phyloP scores from a whole-genome alignment of 2,113 vertebrate genomes.

The Uria aalge region DNA sequence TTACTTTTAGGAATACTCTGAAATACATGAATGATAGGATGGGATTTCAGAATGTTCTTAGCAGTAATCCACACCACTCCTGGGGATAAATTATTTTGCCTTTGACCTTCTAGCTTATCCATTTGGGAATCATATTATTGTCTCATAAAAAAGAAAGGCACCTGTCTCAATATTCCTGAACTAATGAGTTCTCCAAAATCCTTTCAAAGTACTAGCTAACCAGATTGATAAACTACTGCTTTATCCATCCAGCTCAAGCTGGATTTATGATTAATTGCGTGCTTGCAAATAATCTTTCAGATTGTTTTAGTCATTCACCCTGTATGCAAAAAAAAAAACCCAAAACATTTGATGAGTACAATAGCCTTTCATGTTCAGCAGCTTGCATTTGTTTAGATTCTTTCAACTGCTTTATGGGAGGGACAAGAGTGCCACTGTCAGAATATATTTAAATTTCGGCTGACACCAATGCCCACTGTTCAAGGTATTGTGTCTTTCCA shows the following conservation, averaged over 20 bases:
- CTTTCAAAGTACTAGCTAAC: background rate
- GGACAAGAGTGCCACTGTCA: background rate
- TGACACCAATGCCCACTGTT: background rate
- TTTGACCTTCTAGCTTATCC: background rate
- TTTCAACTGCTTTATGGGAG: background rate
- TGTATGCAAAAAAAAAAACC: background rate
- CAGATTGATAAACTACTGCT: background rate
- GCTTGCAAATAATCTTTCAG: background rate
- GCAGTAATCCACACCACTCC: background rate
- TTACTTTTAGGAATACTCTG: background rate
- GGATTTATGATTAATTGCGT: constrained; percentile 16
- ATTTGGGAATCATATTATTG: background rate
- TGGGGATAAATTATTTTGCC: background rate
- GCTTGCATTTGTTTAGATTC: background rate
- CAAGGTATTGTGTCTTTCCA: background rate
- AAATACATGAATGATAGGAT: background rate
- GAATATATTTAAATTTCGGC: background rate
- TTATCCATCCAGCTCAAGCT: constrained; percentile 10
- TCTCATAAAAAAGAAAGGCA: background rate
- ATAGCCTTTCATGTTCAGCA: background rate
- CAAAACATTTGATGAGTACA: background rate
- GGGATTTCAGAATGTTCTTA: background rate
- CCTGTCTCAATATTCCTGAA: background rate
- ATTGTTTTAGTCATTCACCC: background rate
- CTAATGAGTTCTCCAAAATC: constrained; percentile 10